Base-by-base conservation (phyloP, 2,797 vertebrate species). In the Rhabdomys pumilio region DNA sequence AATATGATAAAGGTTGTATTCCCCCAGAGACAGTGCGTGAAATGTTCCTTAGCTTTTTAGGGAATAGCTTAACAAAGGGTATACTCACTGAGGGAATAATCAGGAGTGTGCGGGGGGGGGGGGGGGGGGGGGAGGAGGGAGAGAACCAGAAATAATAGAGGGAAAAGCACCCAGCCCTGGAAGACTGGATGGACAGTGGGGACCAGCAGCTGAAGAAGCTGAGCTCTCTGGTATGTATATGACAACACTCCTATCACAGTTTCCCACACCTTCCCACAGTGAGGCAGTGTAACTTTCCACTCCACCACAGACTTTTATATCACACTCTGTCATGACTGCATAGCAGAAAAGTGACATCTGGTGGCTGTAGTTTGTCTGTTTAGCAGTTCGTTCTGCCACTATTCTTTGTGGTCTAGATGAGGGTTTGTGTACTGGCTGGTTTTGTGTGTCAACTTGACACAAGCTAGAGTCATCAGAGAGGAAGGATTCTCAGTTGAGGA, bases 131-230 rank as follows among this genome's bases (percentile, higher is more conserved):
- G n/a, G n/a, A n/a, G n/a, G n/a, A n/a, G n/a, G n/a, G n/a, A n/a
- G n/a, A n/a, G n/a, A n/a, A 47, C 61, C 61, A n/a, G 20, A 31
- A 82, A 57, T 65, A 93, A 20, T n/a, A 34, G 6, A 94, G 38
- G n/a, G 55, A 47, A 84, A 89, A 94, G 77, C 87, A 5, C 92
- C 76, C 53, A 95, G 44, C 65, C n/a, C 6, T 90, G 67, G 91
- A 76, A 92, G 65, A 61, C 57, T 92, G 77, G 44, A 50, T 88
- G 50, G n/a, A 26, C 55, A 92, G 50, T 85, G 50, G 77, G 41
- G 41, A 93, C 53, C 47, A 93, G 65, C 65, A 94, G 44, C n/a
- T 57, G 90, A 90, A 92, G 82, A 80, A 41, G 15, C 86, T 92
- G 50, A 91, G 85, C 14, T 87, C 61, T 93, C 34, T 86, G 67